Percentiles rank a stretch among this genome's conserved stretches.
Evolutionary conservation across 2,113 vertebrate species (phyloP).

Genomic region (Ctenomys sociabilis): DNA sequence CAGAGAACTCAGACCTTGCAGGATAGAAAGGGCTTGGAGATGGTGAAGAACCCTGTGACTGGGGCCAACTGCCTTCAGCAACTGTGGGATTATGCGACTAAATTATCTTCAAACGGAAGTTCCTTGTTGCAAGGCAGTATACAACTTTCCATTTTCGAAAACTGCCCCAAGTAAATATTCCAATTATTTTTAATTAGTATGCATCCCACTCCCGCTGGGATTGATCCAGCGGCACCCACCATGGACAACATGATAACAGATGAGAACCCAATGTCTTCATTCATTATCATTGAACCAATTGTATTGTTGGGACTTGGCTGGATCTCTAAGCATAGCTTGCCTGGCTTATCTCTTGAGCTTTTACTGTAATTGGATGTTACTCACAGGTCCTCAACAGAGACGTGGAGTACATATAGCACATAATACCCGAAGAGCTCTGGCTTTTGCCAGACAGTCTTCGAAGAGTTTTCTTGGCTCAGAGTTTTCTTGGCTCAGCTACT

Average conservation of each 20-base stretch:
- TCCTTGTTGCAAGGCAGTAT: neutral
- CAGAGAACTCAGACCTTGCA: neutral
- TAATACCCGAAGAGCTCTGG: neutral
- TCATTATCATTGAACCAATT: neutral
- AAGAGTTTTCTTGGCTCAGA: conserved; percentile 17
- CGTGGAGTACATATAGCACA: neutral
- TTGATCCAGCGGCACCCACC: neutral
- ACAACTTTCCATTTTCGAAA: neutral
- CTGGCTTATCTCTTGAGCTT: neutral
- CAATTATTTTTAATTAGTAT: neutral
- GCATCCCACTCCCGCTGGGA: neutral
- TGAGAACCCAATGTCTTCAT: neutral
- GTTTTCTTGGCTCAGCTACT: neutral
- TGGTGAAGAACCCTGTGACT: neutral
- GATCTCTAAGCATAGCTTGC: neutral
- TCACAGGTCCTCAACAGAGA: neutral
- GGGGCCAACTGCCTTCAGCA: neutral
- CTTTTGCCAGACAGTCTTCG: conserved; percentile 4
- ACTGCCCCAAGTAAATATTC: neutral
- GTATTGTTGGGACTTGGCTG: neutral
- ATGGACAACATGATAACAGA: neutral
- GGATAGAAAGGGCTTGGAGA: neutral
- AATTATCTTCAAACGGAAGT: neutral
- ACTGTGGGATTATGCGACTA: neutral
- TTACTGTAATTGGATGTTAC: neutral